phyloP scores from a whole-genome alignment of 2,113 vertebrate species.

The Eidolon helvum region DNA sequence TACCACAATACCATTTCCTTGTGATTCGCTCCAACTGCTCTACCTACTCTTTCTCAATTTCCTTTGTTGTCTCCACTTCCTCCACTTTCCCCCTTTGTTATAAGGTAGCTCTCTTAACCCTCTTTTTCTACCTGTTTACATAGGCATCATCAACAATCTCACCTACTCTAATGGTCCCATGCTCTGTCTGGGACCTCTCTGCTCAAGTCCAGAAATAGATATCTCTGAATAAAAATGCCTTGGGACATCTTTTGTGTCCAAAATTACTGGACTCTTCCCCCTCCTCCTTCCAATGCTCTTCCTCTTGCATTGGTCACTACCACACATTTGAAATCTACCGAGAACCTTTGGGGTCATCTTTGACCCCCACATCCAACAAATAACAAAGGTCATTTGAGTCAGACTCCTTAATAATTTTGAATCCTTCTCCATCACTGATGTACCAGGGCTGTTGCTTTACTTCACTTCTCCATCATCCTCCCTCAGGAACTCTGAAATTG shows the following conservation, averaged over 20 bases:
- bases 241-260: neutral
- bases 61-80: neutral
- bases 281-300: fast-evolving
- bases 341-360: neutral
- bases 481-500: neutral
- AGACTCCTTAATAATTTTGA: neutral
- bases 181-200: neutral
- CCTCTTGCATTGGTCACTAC: fast-evolving
- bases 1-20: neutral
- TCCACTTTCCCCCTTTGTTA: neutral
- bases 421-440: neutral
- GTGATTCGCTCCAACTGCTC: neutral
- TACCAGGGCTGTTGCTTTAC: neutral
- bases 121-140: neutral
- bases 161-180: neutral
- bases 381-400: neutral
- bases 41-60: neutral
- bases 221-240: neutral
- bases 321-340: neutral
- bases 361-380: neutral
- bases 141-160: neutral
- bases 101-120: neutral
- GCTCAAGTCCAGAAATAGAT: neutral
- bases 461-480: neutral
- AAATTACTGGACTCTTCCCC: neutral